phyloP scores from a whole-genome alignment of 2,113 vertebrate species.

The Coregonus clupeaformis region DNA sequence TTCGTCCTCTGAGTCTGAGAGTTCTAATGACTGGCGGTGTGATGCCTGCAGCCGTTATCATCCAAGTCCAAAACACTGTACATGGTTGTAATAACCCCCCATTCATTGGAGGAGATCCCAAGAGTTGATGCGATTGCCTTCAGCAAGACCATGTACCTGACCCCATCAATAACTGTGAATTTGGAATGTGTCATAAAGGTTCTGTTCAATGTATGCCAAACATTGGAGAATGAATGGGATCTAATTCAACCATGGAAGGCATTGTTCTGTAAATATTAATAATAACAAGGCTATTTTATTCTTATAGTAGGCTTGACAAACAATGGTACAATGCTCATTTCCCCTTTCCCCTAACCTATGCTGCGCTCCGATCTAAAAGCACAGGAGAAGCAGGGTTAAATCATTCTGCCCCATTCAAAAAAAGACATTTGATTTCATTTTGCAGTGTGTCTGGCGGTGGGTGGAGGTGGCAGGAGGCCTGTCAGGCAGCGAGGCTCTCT shows the following conservation, averaged over 20 bases:
- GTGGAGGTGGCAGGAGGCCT: too few species aligned
- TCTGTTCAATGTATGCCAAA: neutral
- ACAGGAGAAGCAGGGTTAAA: conserved; percentile 70
- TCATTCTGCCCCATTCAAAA: conserved; percentile 71
- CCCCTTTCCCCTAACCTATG: conserved; percentile 51
- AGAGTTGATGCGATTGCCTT: too few species aligned
- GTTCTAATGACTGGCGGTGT: conserved; percentile 38
- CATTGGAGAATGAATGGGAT: neutral
- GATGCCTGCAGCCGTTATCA: conserved; percentile 30
- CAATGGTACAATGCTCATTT: conserved; percentile 11
- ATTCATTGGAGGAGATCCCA: conserved; percentile 17
- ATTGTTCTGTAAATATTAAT: neutral
- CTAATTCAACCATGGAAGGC: neutral
- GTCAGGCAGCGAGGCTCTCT: too few species aligned
- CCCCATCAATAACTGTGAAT: neutral
- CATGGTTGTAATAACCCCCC: conserved; percentile 8
- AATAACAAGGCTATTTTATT: neutral
- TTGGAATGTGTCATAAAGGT: neutral
- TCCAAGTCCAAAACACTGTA: conserved; percentile 17
- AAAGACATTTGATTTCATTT: conserved; percentile 83
- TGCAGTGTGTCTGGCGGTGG: conserved; percentile 71
- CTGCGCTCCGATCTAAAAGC: conserved; percentile 51
- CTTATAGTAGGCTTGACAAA: neutral
- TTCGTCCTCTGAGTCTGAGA: conserved; percentile 2
- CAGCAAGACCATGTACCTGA: too few species aligned